Conservation (phyloP, 2,797 vertebrate genomes). For the Sciaenops ocellatus region DNA sequence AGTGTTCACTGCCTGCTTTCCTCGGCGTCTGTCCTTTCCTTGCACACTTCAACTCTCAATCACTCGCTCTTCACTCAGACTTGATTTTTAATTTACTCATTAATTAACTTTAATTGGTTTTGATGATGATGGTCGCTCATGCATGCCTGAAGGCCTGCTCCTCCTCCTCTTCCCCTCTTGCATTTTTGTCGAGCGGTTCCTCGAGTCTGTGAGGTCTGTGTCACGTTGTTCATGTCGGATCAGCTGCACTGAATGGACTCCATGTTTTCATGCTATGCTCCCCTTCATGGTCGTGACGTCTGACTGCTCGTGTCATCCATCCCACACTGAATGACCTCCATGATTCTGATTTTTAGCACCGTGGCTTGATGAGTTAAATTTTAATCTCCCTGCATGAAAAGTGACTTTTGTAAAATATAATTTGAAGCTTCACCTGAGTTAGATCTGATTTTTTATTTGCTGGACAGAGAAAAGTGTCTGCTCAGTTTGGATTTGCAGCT, state of each 20-base stretch:
- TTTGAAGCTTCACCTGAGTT: conserved; percentile 46
- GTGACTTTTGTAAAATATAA: conserved; percentile 23
- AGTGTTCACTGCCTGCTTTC: conserved; percentile 81
- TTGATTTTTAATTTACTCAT: conserved; percentile 37
- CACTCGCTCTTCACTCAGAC: conserved; percentile 64
- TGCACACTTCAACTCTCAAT: conserved; percentile 67
- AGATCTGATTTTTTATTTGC: background rate
- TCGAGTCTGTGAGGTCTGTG: conserved; percentile 68
- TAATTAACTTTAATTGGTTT: conserved; percentile 10
- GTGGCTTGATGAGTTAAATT: conserved; percentile 45
- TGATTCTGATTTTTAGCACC: conserved; percentile 50
- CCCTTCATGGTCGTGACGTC: conserved; percentile 55
- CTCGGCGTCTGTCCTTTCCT: conserved; percentile 71
- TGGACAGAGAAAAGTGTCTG: conserved; percentile 15
- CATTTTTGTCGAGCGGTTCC: conserved; percentile 75
- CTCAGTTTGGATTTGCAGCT: conserved; percentile 51
- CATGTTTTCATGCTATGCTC: conserved; percentile 66
- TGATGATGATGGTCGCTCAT: conserved; percentile 55
- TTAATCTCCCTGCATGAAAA: conserved; percentile 70
- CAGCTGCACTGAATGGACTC: conserved; percentile 59
- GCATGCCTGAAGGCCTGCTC: conserved; percentile 78
- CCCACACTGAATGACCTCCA: conserved; percentile 62
- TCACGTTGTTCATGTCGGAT: conserved; percentile 53
- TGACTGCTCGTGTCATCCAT: conserved; percentile 60
- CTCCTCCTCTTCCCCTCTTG: conserved; percentile 43